These are phyloP conservation scores for Zosterops borbonicus DNA, from an alignment of 2,113 vertebrate genomes.

Conservation along the genomic window DNA sequence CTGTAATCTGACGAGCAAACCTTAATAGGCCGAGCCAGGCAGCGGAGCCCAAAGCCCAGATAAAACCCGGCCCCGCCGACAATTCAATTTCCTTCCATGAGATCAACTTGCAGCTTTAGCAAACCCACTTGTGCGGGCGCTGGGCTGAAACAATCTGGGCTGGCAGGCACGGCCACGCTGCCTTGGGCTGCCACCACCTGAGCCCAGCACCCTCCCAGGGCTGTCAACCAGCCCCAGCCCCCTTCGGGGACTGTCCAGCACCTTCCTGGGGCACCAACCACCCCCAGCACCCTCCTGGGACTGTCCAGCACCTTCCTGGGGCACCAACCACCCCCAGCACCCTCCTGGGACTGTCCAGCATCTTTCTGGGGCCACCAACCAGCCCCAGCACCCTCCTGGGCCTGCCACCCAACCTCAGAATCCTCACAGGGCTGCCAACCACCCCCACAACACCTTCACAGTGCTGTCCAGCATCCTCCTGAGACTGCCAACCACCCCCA, in stretches of 20 bases:
- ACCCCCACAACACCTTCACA: not conserved
- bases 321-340: not conserved
- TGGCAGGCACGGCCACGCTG: not conserved
- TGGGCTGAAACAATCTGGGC: constrained; percentile 58
- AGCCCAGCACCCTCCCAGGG: not conserved
- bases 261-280: no score
- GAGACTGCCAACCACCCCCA: no score
- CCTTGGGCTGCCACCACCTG: not conserved
- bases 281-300: no score
- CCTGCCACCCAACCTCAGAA: not conserved
- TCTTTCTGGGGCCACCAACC: not conserved
- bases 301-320: no score
- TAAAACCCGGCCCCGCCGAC: constrained; percentile 53
- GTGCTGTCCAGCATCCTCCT: not conserved
- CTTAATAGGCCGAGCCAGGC: constrained; percentile 53
- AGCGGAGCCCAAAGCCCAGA: constrained; percentile 60
- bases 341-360: no score
- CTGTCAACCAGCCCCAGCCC: not conserved
- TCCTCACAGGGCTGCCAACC: not conserved
- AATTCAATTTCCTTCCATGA: constrained; percentile 72
- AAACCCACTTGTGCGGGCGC: constrained; percentile 61
- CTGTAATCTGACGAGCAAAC: constrained; percentile 61
- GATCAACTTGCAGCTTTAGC: constrained; percentile 70
- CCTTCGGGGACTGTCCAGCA: no score
- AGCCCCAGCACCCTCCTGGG: not conserved